phyloP scores from a whole-genome alignment of 2,888 invertebrate genomes.

The Acanthosepion lycidas region DNA sequence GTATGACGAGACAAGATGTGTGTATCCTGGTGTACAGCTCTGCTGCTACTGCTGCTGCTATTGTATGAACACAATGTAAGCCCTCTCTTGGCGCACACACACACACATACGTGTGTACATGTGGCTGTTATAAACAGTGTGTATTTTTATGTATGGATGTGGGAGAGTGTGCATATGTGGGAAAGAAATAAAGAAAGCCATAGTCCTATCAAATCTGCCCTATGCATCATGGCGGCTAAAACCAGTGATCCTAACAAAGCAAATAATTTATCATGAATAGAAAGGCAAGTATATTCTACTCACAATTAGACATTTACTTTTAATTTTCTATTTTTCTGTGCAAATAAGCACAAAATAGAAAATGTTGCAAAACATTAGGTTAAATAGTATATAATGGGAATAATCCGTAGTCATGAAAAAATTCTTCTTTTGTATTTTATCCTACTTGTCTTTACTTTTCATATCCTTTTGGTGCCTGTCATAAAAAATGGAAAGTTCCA shows the following conservation, averaged over 20 bases:
- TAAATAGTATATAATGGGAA: no score
- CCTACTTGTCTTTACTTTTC: no score
- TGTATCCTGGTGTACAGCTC: background rate
- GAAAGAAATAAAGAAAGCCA: background rate
- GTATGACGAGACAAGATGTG: background rate
- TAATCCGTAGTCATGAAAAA: no score
- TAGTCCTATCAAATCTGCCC: background rate
- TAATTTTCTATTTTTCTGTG: no score
- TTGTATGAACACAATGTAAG: slow-evolving; percentile 6
- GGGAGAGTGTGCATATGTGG: background rate
- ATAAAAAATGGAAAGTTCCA: no score
- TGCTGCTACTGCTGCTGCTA: slow-evolving; percentile 2
- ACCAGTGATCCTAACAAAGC: background rate
- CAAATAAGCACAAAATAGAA: no score
- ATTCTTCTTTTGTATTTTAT: no score
- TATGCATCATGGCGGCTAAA: background rate
- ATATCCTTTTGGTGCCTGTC: no score
- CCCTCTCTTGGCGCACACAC: background rate
- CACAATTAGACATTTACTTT: no score
- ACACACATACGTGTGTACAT: background rate
- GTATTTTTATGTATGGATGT: background rate
- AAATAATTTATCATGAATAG: background rate
- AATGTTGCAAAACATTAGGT: no score
- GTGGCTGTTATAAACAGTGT: background rate
- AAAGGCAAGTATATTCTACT: background rate